These are phyloP conservation scores for Bicyclus anynana DNA, from an alignment of 1,140 invertebrate species.

Conservation along the genomic window DNA sequence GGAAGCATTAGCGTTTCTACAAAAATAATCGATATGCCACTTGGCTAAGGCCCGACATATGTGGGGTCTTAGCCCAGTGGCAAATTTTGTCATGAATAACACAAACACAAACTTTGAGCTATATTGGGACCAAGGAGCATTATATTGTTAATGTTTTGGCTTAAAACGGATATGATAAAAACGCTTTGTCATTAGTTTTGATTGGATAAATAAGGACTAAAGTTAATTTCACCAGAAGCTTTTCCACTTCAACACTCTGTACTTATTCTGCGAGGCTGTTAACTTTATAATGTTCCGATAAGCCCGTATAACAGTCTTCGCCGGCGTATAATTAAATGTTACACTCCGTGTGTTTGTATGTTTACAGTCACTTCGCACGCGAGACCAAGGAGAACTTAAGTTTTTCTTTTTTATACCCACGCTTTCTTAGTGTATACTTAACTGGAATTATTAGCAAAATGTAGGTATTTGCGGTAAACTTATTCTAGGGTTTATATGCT, in stretches of 20 bases:
- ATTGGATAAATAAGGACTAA: neutral
- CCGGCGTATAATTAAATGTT: slow-evolving; percentile 61
- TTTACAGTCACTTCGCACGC: slow-evolving; percentile 60
- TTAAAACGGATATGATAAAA: no score
- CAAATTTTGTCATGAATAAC: no score
- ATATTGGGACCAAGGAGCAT: no score
- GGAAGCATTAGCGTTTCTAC: no score
- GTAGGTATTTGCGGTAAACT: neutral
- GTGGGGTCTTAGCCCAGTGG: no score
- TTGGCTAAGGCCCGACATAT: no score
- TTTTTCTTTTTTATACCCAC: slow-evolving; percentile 15
- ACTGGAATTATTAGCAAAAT: neutral
- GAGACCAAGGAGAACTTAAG: slow-evolving; percentile 26
- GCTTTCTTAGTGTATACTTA: slow-evolving; percentile 5
- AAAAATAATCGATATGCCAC: no score
- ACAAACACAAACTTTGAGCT: no score
- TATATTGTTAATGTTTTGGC: no score
- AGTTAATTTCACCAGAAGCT: slow-evolving; percentile 8
- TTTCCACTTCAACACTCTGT: slow-evolving; percentile 15
- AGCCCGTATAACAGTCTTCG: slow-evolving; percentile 45
- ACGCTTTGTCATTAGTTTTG: no score
- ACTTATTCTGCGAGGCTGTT: slow-evolving; percentile 35
- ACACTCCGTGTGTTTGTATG: slow-evolving; percentile 44
- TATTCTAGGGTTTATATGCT: neutral
- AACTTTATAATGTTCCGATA: slow-evolving; percentile 42